Base-by-base conservation (phyloP, 2,888 invertebrate species). In the Aricia artaxerxes region DNA sequence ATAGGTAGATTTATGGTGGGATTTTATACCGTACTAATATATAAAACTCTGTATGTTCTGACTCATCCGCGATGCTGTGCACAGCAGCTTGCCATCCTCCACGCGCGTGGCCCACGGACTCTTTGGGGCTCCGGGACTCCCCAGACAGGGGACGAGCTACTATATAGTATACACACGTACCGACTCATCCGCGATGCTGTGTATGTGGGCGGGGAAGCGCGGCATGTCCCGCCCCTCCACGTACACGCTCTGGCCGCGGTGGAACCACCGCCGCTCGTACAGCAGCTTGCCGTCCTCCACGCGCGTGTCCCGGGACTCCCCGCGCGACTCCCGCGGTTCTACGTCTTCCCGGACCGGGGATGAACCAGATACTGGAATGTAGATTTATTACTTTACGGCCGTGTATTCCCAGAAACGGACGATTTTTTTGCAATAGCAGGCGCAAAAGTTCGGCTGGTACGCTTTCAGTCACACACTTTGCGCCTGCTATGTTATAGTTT, bases 221-320 rank as follows among this genome's bases (percentile, higher is more conserved):
- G 97, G 95, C 86, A 97, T 94, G 84, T 99, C 99, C 82, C 97
- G 96, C 31, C 98, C 98, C 91, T 98, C 98, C 3, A 98, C 97
- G 90, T 97, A 98, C 60, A 99, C 97, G 82, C 98, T 97, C 92
- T 99, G 99, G 0, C 99, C 99, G 82, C 99, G 95, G 87, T 99
- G 98, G 93, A 97, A 99, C 99, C 99, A 99, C 87, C 98, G 96
- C 83, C 98, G 96, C 92, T 99, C 99, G 92, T 98, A 99, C 86
- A 98, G 95, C 81, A 99, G 94, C 93, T 99, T 98, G 78, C 99
- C 99, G 93, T 99, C 99, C 92, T 99, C 99, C 83, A 99, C 98
- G 82, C 97, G 96, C 4, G 98, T 97, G 85, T 99, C 99, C 75
- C 85, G 80, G 89, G 90, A 61, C 87, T 79, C 11, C 61, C 73